phyloP scores from a whole-genome alignment of 2,113 vertebrate species.

The Channa argus region DNA sequence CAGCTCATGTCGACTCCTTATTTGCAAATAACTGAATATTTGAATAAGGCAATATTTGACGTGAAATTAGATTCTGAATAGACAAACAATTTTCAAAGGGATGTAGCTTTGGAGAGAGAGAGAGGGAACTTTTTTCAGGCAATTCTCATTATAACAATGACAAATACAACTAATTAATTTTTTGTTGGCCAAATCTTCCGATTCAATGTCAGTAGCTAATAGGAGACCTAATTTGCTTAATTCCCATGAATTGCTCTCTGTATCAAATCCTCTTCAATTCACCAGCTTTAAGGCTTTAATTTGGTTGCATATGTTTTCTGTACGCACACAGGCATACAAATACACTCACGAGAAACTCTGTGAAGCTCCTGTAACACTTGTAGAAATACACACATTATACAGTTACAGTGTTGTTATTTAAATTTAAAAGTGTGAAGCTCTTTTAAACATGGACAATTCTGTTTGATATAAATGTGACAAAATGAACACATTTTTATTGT shows the following conservation, averaged over 20 bases:
- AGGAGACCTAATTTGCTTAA: conserved; percentile 85
- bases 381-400: conserved; percentile 1
- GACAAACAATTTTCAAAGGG: conserved; percentile 64
- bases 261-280: conserved; percentile 85
- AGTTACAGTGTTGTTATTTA: too few species aligned
- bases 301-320: conserved; percentile 82
- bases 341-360: conserved; percentile 26
- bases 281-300: conserved; percentile 84
- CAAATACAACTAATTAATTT: conserved; percentile 81
- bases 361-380: conserved; percentile 2
- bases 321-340: conserved; percentile 66
- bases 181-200: conserved; percentile 79
- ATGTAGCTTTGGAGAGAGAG: conserved; percentile 28
- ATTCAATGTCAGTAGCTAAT: conserved; percentile 78
- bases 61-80: conserved; percentile 65
- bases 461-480: too few species aligned
- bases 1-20: conserved; percentile 63
- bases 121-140: conserved; percentile 36
- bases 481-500: too few species aligned
- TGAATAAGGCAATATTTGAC: conserved; percentile 72
- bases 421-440: too few species aligned
- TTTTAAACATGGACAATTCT: too few species aligned
- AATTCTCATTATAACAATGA: conserved; percentile 73
- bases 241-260: conserved; percentile 80
- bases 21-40: conserved; percentile 77